Conservation (phyloP, 2,113 vertebrate genomes). For the Forbesichthys papilliferus region DNA sequence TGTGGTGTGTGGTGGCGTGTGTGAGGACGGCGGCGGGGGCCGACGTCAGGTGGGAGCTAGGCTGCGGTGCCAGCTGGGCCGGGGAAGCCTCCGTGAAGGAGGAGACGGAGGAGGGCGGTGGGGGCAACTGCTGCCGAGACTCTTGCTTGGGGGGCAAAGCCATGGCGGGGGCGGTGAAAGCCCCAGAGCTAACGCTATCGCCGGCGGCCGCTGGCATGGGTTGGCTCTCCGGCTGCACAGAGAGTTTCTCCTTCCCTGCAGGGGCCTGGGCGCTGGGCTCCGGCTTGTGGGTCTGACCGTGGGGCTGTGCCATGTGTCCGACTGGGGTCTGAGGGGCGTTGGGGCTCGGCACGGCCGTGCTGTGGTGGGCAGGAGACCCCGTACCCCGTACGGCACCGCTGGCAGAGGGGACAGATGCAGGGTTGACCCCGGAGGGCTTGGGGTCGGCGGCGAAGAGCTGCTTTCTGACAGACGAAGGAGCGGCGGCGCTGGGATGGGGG, state of each 20-base stretch:
- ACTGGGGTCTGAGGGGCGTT: slow-evolving; percentile 78
- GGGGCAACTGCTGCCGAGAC: slow-evolving; percentile 78
- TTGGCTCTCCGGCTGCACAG: slow-evolving; percentile 55
- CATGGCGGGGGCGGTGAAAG: slow-evolving; percentile 68
- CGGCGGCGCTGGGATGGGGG: slow-evolving; percentile 79
- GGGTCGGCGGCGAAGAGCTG: slow-evolving; percentile 89
- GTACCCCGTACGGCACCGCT: slow-evolving; percentile 57
- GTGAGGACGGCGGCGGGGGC: slow-evolving; percentile 78
- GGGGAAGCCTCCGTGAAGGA: slow-evolving; percentile 62
- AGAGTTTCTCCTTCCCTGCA: slow-evolving; percentile 83
- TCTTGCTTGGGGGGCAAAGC: slow-evolving; percentile 74
- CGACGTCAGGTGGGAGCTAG: slow-evolving; percentile 76
- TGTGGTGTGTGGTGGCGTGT: slow-evolving; percentile 71
- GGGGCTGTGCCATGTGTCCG: slow-evolving; percentile 65
- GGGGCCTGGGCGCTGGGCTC: slow-evolving; percentile 78
- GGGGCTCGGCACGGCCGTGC: slow-evolving; percentile 61
- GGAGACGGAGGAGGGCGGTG: slow-evolving; percentile 75
- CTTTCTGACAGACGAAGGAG: slow-evolving; percentile 91
- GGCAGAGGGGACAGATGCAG: slow-evolving; percentile 71
- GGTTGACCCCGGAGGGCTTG: slow-evolving; percentile 73
- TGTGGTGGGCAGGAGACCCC: slow-evolving; percentile 68
- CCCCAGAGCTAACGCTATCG: slow-evolving; percentile 64
- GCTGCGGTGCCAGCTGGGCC: slow-evolving; percentile 77
- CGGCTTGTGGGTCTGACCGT: slow-evolving; percentile 67
- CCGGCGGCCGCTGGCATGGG: slow-evolving; percentile 31